These are phyloP conservation scores for Octonoba sinensis DNA, from an alignment of 2,888 invertebrate species.

Conservation along the genomic window DNA sequence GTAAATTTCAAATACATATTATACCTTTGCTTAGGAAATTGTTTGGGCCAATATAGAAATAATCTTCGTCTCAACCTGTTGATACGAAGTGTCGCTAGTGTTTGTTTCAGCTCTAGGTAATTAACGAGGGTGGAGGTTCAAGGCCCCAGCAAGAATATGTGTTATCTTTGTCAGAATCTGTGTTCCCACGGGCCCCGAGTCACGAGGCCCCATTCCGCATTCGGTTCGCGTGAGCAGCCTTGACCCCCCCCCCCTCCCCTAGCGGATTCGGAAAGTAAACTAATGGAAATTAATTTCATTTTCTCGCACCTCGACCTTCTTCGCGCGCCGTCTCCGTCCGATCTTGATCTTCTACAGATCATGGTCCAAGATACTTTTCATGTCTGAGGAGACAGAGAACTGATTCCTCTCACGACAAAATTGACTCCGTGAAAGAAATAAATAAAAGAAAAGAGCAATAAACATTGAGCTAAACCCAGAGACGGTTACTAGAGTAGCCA, in stretches of 20 bases:
- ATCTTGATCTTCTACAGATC: neutral
- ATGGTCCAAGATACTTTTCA: too few species aligned
- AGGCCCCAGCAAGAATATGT: conserved; percentile 21
- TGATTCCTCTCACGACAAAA: too few species aligned
- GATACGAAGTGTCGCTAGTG: neutral
- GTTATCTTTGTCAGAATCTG: conserved; percentile 51
- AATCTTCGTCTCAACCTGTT: too few species aligned
- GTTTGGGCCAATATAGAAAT: too few species aligned
- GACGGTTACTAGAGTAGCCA: too few species aligned
- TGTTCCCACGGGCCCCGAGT: conserved; percentile 58
- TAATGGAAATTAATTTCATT: conserved; percentile 62
- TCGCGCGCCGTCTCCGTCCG: neutral
- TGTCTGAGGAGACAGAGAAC: too few species aligned
- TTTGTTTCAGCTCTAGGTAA: conserved; percentile 7
- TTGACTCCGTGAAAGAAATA: too few species aligned
- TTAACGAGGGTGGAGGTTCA: conserved; percentile 39
- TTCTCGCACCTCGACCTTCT: conserved; percentile 55
- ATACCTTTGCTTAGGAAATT: too few species aligned
- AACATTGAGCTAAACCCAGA: too few species aligned
- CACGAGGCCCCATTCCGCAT: conserved; percentile 50
- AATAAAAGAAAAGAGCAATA: too few species aligned
- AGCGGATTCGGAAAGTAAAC: conserved; percentile 48
- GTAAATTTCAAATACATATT: too few species aligned
- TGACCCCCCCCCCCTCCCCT: conserved; percentile 47
- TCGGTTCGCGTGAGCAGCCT: conserved; percentile 51